Evolutionary conservation across 2,113 vertebrate species (phyloP).

Genomic region (Protobothrops flavoviridis): DNA sequence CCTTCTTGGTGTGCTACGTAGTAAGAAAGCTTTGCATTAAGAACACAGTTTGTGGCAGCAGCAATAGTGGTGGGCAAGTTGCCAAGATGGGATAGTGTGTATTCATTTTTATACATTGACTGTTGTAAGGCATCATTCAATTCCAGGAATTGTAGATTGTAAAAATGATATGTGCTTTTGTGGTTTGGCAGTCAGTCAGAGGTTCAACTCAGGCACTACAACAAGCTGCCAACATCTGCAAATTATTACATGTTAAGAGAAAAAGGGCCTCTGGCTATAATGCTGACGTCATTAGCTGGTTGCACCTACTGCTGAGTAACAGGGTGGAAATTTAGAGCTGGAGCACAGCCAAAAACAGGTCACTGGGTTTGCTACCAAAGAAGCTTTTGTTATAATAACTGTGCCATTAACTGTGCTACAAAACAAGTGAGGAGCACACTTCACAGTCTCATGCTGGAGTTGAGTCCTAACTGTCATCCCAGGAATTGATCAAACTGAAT

Average conservation of each 20-base stretch:
- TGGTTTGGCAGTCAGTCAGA: constrained; percentile 70
- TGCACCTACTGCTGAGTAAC: constrained; percentile 46
- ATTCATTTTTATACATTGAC: constrained; percentile 54
- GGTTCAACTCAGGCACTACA: constrained; percentile 50
- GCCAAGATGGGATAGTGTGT: constrained; percentile 28
- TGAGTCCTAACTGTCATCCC: neutral
- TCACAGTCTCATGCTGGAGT: neutral
- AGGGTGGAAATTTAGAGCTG: constrained; percentile 41
- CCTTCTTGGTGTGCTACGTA: neutral
- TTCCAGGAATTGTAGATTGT: constrained; percentile 72
- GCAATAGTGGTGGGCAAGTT: constrained; percentile 23
- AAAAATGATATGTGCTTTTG: constrained; percentile 68
- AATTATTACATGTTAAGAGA: constrained; percentile 60
- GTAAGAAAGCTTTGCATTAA: constrained; percentile 33
- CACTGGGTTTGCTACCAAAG: constrained; percentile 44
- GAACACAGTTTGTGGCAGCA: constrained; percentile 8
- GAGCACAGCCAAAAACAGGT: constrained; percentile 27
- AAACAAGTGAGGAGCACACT: neutral
- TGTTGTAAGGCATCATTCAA: constrained; percentile 50
- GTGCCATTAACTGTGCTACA: neutral
- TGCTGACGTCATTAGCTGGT: constrained; percentile 46
- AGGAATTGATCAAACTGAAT: neutral
- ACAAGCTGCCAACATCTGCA: constrained; percentile 70
- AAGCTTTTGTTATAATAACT: constrained; percentile 27
- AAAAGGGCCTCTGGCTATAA: constrained; percentile 39